Percentiles rank a stretch among this genome's conserved stretches.
These are phyloP conservation scores for Callyntrura guangdongensis DNA, from an alignment of 2,888 invertebrate genomes.

Conservation along the genomic window DNA sequence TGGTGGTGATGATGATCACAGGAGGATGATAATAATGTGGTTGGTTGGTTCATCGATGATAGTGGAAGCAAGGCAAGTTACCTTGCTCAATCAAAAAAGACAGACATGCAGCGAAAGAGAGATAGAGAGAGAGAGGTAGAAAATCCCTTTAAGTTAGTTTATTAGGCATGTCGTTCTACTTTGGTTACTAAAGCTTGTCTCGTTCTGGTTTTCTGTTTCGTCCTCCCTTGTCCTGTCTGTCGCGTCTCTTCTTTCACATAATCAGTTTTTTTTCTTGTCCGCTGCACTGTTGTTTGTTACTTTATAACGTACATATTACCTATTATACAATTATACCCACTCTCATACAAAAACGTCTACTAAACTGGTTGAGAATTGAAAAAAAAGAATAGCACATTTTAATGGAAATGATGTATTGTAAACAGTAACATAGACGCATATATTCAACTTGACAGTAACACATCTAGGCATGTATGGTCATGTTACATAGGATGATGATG, in stretches of 20 bases:
- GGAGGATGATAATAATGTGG: constrained; percentile 37
- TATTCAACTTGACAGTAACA: background rate
- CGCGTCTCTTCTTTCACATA: background rate
- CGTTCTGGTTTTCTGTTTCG: constrained; percentile 50
- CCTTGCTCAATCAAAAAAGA: constrained; percentile 23
- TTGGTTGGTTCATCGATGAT: background rate
- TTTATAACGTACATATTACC: background rate
- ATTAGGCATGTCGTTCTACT: background rate
- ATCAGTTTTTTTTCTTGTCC: background rate
- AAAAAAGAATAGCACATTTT: constrained; percentile 25
- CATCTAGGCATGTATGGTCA: background rate
- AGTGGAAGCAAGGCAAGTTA: background rate
- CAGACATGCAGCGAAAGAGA: background rate
- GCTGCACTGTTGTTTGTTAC: background rate
- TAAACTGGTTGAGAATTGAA: background rate
- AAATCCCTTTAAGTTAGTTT: constrained; percentile 14
- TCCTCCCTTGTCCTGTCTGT: constrained; percentile 34
- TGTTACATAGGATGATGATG: constrained; percentile 15
- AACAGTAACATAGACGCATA: background rate
- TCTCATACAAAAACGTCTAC: background rate
- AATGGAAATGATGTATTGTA: background rate
- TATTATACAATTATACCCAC: background rate
- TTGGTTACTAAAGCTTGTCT: constrained; percentile 45
- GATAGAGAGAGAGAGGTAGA: background rate
- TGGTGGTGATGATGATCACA: constrained; percentile 33